phyloP scores from a whole-genome alignment of 2,113 vertebrate genomes.

The Guaruba guarouba region DNA sequence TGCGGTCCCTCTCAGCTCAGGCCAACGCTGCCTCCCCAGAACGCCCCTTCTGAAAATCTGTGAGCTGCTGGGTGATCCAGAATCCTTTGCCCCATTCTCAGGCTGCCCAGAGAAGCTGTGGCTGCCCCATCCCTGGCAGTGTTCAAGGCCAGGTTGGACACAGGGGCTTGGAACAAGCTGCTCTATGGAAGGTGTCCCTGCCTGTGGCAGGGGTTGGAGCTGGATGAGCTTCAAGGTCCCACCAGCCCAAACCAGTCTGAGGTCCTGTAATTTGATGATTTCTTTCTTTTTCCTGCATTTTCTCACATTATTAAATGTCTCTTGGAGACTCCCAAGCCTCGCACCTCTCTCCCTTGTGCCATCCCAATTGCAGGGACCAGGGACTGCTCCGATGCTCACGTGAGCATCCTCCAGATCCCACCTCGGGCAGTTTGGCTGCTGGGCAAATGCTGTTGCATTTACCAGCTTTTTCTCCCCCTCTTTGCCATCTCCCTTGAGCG shows the following conservation, averaged over 20 bases:
- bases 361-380: not conserved
- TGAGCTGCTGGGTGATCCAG: not conserved
- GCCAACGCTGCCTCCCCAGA: not conserved
- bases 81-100: accelerated
- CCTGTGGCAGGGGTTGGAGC: not conserved
- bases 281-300: not conserved
- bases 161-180: not conserved
- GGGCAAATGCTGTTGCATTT: not conserved
- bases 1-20: not conserved
- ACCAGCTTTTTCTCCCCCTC: not conserved
- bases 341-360: not conserved
- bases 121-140: not conserved
- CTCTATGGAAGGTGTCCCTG: not conserved
- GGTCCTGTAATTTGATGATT: not conserved
- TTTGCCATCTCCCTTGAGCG: not conserved
- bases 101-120: not conserved
- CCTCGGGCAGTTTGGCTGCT: not conserved
- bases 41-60: not conserved
- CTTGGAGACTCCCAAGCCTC: not conserved
- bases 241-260: not conserved
- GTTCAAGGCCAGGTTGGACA: not conserved
- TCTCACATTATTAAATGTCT: accelerated
- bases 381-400: accelerated
- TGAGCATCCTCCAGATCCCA: not conserved
- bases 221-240: not conserved